Base-by-base conservation (phyloP, 2,888 invertebrate species). In the Pterobdella sp. region DNA sequence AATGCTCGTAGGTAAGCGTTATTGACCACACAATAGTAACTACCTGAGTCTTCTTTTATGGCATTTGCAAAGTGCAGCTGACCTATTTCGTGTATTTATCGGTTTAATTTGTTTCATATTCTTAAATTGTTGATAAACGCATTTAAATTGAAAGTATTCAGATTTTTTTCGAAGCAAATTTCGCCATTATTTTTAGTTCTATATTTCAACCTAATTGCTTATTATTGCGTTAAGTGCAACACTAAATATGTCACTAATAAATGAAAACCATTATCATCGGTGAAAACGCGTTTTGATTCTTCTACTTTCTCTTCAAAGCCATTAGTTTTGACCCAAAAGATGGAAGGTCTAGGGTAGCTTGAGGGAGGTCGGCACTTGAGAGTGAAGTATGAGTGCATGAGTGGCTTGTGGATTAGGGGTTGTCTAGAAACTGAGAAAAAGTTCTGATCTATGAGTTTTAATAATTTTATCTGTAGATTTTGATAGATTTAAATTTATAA, bases 11-110 rank as follows among this genome's bases (percentile, higher is more conserved):
- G 84, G 82, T 92, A 93, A 18, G 90, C 88, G 0, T 94, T 94
- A 73, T 93, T 91, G 0, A 94, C 96, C 32, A 94, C 91, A 84
- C 97, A 98, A 68, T 93, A 91, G 83, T 96, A 98, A 81, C 90
- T 92, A 52, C 79, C 80, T 79, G 92, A 90, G 69, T 89, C 88
- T 75, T 87, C 83, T 73, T 89, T 87, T 0, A 92, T 92, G 31
- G 97, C 91, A 84, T 96, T 94, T 69, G 94, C 92, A 85, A 97
- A 95, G 90, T 94, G 94, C n/a, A 98, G 87, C 81, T 91, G 93
- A 63, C 96, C 96, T 86, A 75, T 7, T 42, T 42, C 42, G 42
- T 42, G 42, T 42, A 14, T 42, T 42, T 42, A 42, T 42, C 18
- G 42, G 7, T 14, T 42, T 42, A 18, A 14, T 14, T 42, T 42